Base-by-base conservation (phyloP, 2,888 invertebrate genomes). In the Xestia sexstrigata region DNA sequence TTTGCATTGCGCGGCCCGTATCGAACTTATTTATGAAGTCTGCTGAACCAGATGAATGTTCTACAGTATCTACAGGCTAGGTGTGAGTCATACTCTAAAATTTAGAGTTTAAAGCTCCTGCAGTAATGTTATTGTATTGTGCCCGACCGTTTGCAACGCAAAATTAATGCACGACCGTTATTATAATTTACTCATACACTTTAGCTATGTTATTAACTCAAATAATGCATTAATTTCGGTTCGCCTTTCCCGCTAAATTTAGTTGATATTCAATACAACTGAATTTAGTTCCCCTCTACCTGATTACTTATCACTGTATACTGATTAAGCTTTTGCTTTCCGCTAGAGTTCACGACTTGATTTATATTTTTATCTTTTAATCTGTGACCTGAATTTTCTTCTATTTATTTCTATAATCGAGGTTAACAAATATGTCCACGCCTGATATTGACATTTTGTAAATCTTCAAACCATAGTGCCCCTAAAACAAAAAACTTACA, bases 21-120 rank as follows among this genome's bases (percentile, higher is more conserved):
- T 91, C 89, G 88, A 84, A 90, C 87, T 93, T 92, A 94, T 95
- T 95, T 94, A 94, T 94, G 90, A 83, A 71, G 86, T 81, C 87
- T 84, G 80, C 72, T 66, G 82, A 68, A 78, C 69, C 78, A 84
- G 83, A 87, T 78, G 81, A 88, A 87, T 87, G 86, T 84, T 75
- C 81, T 60, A 75, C 42, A 65, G 42, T 42, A 8, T 62, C 42
- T 65, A 42, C 78, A 68, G 70, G 70, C 82, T 88, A 82, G 79
- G 73, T 85, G 83, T 88, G 88, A 88, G 81, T 88, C 88, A 88
- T 81, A 79, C 82, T 76, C 71, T 79, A 81, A 88, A 86, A 88
- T 88, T 83, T 78, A 86, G 85, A 83, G 85, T 85, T 79, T 79
- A 82, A 83, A 85, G 79, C 85, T 79, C 81, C 78, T 74, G 70